Evolutionary conservation across 92 coral and sea anemone species (phyloP).

Genomic region (Umimayanthus chanpuru): DNA sequence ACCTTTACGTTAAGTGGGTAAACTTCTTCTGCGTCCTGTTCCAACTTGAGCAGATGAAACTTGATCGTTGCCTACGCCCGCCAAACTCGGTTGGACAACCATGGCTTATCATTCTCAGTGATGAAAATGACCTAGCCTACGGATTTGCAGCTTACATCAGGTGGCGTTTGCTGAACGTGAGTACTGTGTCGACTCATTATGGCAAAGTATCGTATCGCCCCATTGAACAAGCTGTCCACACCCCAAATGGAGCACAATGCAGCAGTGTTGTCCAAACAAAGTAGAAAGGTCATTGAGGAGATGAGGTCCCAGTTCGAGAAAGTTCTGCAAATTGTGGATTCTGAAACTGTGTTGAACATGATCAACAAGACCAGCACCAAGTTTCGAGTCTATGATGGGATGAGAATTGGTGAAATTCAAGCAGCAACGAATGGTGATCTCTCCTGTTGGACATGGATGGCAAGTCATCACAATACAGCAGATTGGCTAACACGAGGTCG

Average conservation of each 20-base stretch:
- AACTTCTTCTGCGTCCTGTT: too few relatives aligned
- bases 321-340: too few relatives aligned
- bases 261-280: constrained; percentile 65
- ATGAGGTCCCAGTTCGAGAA: constrained; percentile 65
- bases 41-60: too few relatives aligned
- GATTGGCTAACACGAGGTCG: constrained; percentile 69
- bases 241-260: constrained; percentile 69
- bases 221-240: constrained; percentile 60
- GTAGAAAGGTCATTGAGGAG: constrained; percentile 67
- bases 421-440: constrained; percentile 59
- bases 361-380: constrained; percentile 70
- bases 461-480: constrained; percentile 59
- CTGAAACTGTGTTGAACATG: constrained; percentile 77
- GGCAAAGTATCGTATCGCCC: constrained; percentile 73
- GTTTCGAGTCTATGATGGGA: constrained; percentile 61
- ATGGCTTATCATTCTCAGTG: constrained; percentile 62
- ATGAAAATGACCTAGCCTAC: constrained; percentile 65
- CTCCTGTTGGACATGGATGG: constrained; percentile 51
- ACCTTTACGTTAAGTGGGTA: too few relatives aligned
- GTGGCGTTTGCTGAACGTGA: constrained; percentile 56
- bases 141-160: constrained; percentile 69
- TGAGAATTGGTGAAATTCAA: constrained; percentile 59
- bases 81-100: too few relatives aligned
- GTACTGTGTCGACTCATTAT: constrained; percentile 61
- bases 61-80: too few relatives aligned